Conservation (phyloP, 2,113 vertebrate species). For the Patagioenas fasciata region DNA sequence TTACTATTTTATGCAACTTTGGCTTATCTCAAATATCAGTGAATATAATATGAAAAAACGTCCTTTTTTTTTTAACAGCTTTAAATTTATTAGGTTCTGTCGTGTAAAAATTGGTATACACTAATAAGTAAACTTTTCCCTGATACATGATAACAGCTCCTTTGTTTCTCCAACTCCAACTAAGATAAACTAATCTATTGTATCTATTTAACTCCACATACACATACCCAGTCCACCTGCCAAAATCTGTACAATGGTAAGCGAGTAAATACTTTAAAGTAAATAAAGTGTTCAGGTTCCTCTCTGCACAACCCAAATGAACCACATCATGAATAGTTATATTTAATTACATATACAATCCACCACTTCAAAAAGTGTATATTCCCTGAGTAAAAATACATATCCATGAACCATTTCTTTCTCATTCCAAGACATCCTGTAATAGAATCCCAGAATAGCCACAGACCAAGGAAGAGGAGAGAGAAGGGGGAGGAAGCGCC, state of each 20-base stretch:
- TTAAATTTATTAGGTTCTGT: neutral
- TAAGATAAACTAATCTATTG: neutral
- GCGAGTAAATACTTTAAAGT: neutral
- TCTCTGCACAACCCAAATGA: neutral
- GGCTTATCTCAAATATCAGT: neutral
- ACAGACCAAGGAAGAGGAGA: neutral
- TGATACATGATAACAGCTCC: neutral
- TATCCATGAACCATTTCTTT: neutral
- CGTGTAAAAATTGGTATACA: neutral
- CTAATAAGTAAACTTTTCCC: neutral
- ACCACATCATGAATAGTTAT: neutral
- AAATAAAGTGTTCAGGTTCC: neutral
- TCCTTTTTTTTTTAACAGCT: neutral
- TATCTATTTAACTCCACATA: neutral
- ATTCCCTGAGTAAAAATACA: neutral
- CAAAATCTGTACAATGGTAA: neutral
- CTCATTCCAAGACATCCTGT: slow-evolving; percentile 8
- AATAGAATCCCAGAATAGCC: neutral
- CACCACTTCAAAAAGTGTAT: neutral
- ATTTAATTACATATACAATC: neutral
- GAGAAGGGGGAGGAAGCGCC: neutral
- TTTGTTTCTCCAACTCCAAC: neutral
- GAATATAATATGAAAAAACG: neutral
- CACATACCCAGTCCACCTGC: neutral
- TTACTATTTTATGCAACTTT: neutral